Evolutionary conservation across 64 coral and sea anemone species (phyloP).

Genomic region (Acropora yongei): DNA sequence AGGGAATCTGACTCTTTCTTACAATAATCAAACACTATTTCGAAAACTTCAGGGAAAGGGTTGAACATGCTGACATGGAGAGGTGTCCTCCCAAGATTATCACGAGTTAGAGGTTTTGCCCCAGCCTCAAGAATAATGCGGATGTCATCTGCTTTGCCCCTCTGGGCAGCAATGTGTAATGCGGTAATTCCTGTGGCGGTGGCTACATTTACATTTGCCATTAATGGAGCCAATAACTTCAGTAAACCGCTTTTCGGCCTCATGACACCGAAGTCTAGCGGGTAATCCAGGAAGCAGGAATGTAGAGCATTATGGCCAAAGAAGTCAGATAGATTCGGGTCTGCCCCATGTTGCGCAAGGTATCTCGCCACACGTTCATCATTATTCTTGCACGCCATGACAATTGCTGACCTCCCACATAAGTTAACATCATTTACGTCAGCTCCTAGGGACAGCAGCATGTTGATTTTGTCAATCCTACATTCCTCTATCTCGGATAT

Average conservation of each 20-base stretch:
- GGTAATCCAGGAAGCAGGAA: slow-evolving; percentile 20
- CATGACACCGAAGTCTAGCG: background rate
- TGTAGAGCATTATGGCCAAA: slow-evolving; percentile 43
- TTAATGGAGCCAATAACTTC: background rate
- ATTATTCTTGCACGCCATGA: slow-evolving; percentile 29
- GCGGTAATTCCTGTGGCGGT: slow-evolving; percentile 31
- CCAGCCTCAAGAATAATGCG: slow-evolving; percentile 22
- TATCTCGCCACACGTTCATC: background rate
- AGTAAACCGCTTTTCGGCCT: slow-evolving; percentile 5
- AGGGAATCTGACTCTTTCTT: background rate
- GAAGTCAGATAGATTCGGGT: background rate
- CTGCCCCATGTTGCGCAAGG: slow-evolving; percentile 12
- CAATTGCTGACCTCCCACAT: background rate
- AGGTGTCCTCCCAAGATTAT: slow-evolving; percentile 52
- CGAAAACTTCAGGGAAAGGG: background rate
- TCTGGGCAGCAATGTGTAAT: slow-evolving; percentile 24
- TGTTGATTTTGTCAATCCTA: slow-evolving; percentile 27
- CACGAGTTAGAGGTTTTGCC: slow-evolving; percentile 13
- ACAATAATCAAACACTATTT: slow-evolving; percentile 21
- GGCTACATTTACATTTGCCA: slow-evolving; percentile 11
- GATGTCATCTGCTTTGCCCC: background rate
- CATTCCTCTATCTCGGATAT: slow-evolving; percentile 27
- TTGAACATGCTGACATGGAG: slow-evolving; percentile 48
- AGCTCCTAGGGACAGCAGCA: slow-evolving; percentile 48
- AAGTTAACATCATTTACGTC: slow-evolving; percentile 11